These are phyloP conservation scores for Conistra vaccinii DNA, from an alignment of 2,888 invertebrate genomes.

Conservation along the genomic window DNA sequence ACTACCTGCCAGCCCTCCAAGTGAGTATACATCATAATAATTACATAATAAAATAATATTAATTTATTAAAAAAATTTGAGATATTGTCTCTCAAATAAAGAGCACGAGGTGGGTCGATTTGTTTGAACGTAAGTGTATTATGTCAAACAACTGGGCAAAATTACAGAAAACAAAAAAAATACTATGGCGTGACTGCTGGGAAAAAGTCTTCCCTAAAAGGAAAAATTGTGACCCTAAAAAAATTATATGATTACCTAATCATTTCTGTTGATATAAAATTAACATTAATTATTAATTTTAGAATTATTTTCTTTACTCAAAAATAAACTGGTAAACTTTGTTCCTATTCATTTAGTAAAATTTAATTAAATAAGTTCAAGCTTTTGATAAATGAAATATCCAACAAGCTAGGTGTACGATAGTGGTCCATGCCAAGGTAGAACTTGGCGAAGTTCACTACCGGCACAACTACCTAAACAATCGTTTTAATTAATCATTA, in stretches of 20 bases:
- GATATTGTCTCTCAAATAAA: neutral
- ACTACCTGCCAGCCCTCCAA: constrained; percentile 84
- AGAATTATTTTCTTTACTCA: neutral
- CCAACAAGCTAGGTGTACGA: neutral
- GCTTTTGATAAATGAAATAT: neutral
- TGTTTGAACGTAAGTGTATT: neutral
- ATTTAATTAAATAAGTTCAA: neutral
- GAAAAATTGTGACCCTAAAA: neutral
- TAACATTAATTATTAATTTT: neutral
- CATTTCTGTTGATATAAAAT: neutral
- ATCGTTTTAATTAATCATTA: neutral
- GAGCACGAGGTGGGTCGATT: neutral
- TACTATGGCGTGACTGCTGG: too few species aligned
- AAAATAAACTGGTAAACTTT: neutral
- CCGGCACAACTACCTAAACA: neutral
- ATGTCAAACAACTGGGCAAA: neutral
- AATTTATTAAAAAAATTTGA: too few species aligned
- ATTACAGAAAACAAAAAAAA: neutral
- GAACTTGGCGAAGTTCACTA: neutral
- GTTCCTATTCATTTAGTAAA: neutral
- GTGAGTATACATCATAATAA: constrained; percentile 69
- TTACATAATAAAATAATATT: too few species aligned
- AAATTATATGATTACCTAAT: neutral
- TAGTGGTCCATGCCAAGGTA: neutral
- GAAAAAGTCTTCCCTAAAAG: neutral